Evolutionary conservation across 2,888 invertebrate genomes (phyloP).

Genomic region (Endotricha flammealis): DNA sequence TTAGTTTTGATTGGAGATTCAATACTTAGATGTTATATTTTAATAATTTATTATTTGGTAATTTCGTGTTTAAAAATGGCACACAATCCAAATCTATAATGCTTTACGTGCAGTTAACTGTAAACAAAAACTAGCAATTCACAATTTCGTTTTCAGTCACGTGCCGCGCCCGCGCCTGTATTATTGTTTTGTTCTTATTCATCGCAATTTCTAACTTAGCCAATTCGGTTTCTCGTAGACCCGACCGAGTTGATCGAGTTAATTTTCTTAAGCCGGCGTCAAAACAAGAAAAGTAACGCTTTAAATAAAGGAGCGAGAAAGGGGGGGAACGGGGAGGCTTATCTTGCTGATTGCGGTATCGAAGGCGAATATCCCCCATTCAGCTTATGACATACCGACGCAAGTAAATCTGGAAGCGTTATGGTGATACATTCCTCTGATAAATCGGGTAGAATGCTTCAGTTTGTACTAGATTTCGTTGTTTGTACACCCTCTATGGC

Average conservation of each 20-base stretch:
- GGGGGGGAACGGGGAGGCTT: slow-evolving; percentile 35
- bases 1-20: too few relatives aligned
- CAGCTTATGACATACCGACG: slow-evolving; percentile 37
- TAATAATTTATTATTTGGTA: too few relatives aligned
- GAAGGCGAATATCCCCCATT: slow-evolving; percentile 30
- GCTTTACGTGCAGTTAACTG: slow-evolving; percentile 1
- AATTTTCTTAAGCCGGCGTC: slow-evolving; percentile 29
- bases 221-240: slow-evolving; percentile 5
- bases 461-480: slow-evolving; percentile 5
- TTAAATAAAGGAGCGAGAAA: slow-evolving; percentile 39
- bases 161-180: background rate
- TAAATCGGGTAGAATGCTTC: slow-evolving; percentile 6
- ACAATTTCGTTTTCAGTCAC: slow-evolving; percentile 1
- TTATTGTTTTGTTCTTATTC: background rate
- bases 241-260: slow-evolving; percentile 20
- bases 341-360: slow-evolving; percentile 51
- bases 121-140: slow-evolving; percentile 6
- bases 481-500: background rate
- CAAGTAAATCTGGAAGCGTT: slow-evolving; percentile 27
- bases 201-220: slow-evolving; percentile 5
- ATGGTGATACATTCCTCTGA: slow-evolving; percentile 20
- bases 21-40: too few relatives aligned
- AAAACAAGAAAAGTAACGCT: slow-evolving; percentile 44
- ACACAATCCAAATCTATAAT: background rate
- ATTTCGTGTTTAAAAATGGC: too few relatives aligned